Conservation (phyloP, 2,888 invertebrate species). For the Pheosia tremula region DNA sequence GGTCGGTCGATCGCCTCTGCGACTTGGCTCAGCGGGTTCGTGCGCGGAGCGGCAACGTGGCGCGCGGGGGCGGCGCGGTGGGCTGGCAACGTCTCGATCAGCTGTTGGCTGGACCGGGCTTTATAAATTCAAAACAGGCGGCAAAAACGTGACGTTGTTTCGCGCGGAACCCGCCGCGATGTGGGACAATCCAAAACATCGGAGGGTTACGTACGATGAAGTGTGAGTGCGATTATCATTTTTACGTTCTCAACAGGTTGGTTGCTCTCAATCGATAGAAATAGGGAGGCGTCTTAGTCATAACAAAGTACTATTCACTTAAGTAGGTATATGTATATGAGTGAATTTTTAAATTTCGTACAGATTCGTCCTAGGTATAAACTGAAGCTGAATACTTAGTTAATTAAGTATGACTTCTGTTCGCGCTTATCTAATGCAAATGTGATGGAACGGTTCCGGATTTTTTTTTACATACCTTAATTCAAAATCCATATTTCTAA, state of each 20-base stretch:
- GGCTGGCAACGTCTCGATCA: conserved; percentile 71
- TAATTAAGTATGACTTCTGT: too few relatives aligned
- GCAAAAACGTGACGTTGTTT: conserved; percentile 64
- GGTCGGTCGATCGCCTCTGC: conserved; percentile 77
- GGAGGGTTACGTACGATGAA: conserved; percentile 20
- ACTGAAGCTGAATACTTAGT: too few relatives aligned
- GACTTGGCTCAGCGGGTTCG: conserved; percentile 42
- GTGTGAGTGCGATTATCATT: conserved; percentile 35
- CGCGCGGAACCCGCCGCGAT: conserved; percentile 46
- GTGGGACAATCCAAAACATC: conserved; percentile 52
- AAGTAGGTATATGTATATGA: not conserved
- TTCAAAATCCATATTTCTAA: too few relatives aligned
- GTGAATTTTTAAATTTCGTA: too few relatives aligned
- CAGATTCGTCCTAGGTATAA: too few relatives aligned
- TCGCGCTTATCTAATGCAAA: not conserved
- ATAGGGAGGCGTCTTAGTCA: not conserved
- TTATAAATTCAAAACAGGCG: conserved; percentile 78
- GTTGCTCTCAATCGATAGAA: conserved; percentile 20
- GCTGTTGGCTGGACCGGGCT: conserved; percentile 68
- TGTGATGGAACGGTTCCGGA: not conserved
- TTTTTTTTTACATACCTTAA: not conserved
- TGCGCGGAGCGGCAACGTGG: conserved; percentile 66
- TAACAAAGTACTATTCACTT: too few relatives aligned
- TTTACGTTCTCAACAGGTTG: conserved; percentile 42
- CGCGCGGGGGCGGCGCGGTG: conserved; percentile 43